Base-by-base conservation (phyloP, 2,113 vertebrate genomes). In the Scatophagus argus region DNA sequence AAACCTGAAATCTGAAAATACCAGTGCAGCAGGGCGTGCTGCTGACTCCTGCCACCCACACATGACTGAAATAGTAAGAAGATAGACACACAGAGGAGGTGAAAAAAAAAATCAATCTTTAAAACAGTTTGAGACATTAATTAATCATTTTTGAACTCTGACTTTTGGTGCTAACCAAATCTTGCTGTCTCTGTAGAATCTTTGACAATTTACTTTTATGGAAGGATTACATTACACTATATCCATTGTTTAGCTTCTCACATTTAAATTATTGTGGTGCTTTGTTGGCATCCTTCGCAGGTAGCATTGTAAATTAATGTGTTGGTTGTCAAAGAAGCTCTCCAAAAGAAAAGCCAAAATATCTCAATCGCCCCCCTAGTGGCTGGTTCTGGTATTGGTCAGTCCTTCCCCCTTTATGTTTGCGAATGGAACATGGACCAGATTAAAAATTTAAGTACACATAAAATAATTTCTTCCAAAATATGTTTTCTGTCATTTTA, bases 1-100 rank as follows among this genome's bases (percentile, higher is more conserved):
- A 84, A 88, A 79, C 56, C 83, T 79, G 66, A 83, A 88, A 70
- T 84, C 78, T 79, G 71, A 79, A 82, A 87, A 89, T 82, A 90
- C 81, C 69, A 73, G 83, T 34, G 12, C 83, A 83, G 72, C 61
- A 47, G 68, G 75, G 49, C 5, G 7, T 36, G 49, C 54, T 61
- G 71, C 44, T 43, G 65, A 69, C 77, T 87, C 55, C 49, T 39
- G 55, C 47, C 72, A 60, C 88, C 80, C 78, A 88, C 81, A 47
- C 46, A 61, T 25, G 63, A 59, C 68, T 75, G 61, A 78, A 64
- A 74, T 76, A 78, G 60, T 51, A 67, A 82, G 73, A 58, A 71
- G 71, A 47, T 54, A 82, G 63, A 62, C 19, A 29, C 16, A 25
- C 54, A 19, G 56, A 58, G 16, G 69, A 55, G 47, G 46, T 8